Conservation (phyloP, 2,113 vertebrate genomes). For the Thinocorus orbignyianus region DNA sequence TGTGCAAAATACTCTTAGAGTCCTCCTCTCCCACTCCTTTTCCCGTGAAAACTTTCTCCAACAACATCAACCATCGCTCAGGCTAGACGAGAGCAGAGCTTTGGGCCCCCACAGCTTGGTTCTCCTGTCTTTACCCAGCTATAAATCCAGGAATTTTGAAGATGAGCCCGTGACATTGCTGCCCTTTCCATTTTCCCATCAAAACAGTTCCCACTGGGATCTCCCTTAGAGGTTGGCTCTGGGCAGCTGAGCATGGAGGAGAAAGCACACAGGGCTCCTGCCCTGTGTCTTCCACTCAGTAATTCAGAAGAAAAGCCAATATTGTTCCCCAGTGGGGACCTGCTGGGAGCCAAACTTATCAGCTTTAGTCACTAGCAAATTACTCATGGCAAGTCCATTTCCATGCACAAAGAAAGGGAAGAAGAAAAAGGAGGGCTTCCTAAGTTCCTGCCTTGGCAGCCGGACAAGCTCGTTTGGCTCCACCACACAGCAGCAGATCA, state of each 20-base stretch:
- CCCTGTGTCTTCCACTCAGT: slow-evolving; percentile 10
- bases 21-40: neutral
- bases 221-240: neutral
- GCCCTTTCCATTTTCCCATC: neutral
- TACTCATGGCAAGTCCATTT: slow-evolving; percentile 73
- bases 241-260: neutral
- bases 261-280: neutral
- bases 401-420: slow-evolving; percentile 25
- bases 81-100: neutral
- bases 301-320: slow-evolving; percentile 51
- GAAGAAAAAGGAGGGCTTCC: neutral
- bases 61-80: neutral
- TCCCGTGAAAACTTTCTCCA: neutral
- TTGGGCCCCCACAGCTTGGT: neutral
- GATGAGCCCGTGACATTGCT: neutral
- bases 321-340: slow-evolving; percentile 11
- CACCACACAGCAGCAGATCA: neutral
- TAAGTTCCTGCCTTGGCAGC: neutral
- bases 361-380: slow-evolving; percentile 77
- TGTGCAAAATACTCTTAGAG: neutral
- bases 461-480: neutral
- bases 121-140: neutral
- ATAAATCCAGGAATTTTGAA: neutral
- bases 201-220: neutral
- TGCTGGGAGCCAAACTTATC: slow-evolving; percentile 70